Evolutionary conservation across 2,113 vertebrate genomes (phyloP).

Genomic region (Carassius gibelio): DNA sequence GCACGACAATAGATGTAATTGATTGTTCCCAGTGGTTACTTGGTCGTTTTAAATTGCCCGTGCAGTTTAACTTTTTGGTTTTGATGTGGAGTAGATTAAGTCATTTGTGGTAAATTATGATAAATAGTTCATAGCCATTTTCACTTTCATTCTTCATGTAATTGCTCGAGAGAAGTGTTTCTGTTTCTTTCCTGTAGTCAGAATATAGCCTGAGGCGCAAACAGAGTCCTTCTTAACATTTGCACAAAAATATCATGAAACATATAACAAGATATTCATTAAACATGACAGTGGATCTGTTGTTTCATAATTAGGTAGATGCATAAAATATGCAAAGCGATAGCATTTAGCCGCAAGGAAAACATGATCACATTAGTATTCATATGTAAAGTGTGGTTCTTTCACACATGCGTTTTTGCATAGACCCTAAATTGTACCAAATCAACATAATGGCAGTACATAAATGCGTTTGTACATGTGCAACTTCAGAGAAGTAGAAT

Average conservation of each 20-base stretch:
- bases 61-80: background rate
- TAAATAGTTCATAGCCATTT: background rate
- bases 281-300: background rate
- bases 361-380: background rate
- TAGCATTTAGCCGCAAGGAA: background rate
- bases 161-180: constrained; percentile 15
- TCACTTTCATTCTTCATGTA: background rate
- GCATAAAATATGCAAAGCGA: background rate
- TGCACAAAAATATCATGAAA: background rate
- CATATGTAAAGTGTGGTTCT: background rate
- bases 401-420: background rate
- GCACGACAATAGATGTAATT: constrained; percentile 1
- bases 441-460: background rate
- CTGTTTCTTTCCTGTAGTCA: background rate
- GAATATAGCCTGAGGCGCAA: constrained; percentile 9
- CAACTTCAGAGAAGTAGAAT: background rate
- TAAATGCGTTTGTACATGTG: background rate
- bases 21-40: constrained; percentile 16
- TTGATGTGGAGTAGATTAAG: constrained; percentile 1
- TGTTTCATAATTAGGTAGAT: background rate
- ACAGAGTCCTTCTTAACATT: constrained; percentile 20
- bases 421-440: background rate
- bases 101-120: background rate
- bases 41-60: constrained; percentile 1
- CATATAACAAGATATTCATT: constrained; percentile 12